Conservation (phyloP, 1,140 invertebrate genomes). For the Nylanderia fulva region DNA sequence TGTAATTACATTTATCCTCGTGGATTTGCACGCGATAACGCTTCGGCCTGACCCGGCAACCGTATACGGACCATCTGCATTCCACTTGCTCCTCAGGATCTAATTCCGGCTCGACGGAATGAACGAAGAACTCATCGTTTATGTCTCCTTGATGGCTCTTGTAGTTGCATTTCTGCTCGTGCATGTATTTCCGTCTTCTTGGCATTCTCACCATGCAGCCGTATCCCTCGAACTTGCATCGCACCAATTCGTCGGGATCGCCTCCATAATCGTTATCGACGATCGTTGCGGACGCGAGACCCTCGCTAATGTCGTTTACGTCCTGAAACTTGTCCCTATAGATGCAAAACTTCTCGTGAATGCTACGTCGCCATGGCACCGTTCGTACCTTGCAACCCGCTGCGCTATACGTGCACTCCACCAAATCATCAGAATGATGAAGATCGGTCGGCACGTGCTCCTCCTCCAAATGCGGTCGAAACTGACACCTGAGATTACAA, state of each 20-base stretch:
- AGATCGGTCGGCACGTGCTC: conserved; percentile 78
- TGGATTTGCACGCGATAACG: conserved; percentile 63
- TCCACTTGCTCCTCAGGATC: conserved; percentile 70
- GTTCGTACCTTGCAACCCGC: conserved; percentile 79
- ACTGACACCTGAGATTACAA: conserved; percentile 77
- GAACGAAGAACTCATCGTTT: conserved; percentile 8
- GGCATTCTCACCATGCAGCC: conserved; percentile 80
- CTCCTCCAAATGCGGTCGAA: conserved; percentile 78
- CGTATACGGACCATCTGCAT: conserved; percentile 73
- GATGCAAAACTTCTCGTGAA: conserved; percentile 78
- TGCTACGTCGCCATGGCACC: conserved; percentile 70
- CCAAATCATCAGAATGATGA: conserved; percentile 60
- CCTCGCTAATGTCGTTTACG: conserved; percentile 45
- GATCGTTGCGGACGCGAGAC: conserved; percentile 44
- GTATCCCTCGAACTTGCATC: conserved; percentile 72
- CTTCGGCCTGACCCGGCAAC: conserved; percentile 76
- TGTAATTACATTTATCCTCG: conserved; percentile 78
- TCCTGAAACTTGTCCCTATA: conserved; percentile 72
- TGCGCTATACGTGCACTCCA: conserved; percentile 71
- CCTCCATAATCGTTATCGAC: conserved; percentile 20
- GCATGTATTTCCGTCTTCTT: conserved; percentile 66
- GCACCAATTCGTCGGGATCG: conserved; percentile 72
- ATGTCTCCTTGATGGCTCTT: conserved; percentile 27
- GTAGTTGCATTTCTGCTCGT: conserved; percentile 81
- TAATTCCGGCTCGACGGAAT: conserved; percentile 47